Evolutionary conservation across 2,888 invertebrate genomes (phyloP).

Genomic region (Oscheius sp.): DNA sequence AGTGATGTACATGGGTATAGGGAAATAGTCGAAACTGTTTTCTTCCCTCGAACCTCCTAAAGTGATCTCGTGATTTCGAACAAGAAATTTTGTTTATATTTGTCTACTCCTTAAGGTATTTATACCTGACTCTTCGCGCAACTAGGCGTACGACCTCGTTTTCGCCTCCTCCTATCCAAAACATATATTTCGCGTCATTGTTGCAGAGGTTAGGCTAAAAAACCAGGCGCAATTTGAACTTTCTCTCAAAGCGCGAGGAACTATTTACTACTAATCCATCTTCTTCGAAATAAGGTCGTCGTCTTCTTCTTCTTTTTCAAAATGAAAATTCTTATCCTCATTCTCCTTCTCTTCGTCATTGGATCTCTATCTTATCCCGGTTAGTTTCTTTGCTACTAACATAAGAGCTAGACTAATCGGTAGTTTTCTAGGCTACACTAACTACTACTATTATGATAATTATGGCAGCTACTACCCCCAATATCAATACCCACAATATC

Average conservation of each 20-base stretch:
- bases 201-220: not conserved
- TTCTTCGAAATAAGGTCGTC: not conserved
- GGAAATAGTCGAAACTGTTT: constrained; percentile 3
- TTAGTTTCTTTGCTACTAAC: not conserved
- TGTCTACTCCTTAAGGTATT: constrained; percentile 1
- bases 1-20: constrained; percentile 18
- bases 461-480: constrained; percentile 5
- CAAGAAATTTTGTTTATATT: not conserved
- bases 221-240: not conserved
- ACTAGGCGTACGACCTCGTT: constrained; percentile 5
- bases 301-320: not conserved
- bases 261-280: not conserved
- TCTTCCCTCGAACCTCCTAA: not conserved
- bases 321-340: not conserved
- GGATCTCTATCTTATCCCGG: not conserved
- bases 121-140: not conserved
- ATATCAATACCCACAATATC: not conserved
- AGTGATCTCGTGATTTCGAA: not conserved
- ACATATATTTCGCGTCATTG: constrained; percentile 11
- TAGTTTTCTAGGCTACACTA: not conserved
- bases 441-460: not conserved
- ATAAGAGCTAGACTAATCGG: not conserved
- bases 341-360: not conserved
- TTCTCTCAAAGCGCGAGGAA: not conserved
- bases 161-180: not conserved